These are phyloP conservation scores for Phyto melanocephala DNA, from an alignment of 2,888 invertebrate species.

Conservation along the genomic window DNA sequence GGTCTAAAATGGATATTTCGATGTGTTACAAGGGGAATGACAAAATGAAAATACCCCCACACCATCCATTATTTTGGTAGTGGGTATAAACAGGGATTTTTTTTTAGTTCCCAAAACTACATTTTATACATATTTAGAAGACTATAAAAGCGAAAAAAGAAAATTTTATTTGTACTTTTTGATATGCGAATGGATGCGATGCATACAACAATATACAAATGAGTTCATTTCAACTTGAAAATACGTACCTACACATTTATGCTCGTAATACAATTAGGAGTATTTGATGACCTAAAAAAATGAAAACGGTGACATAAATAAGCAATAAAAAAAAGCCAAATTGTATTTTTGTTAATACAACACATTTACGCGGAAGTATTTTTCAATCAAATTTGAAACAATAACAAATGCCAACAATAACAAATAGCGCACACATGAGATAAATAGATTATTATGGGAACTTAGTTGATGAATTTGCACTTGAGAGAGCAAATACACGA, in stretches of 20 bases:
- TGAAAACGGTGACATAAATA: conserved; percentile 50
- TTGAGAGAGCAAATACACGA: conserved; percentile 26
- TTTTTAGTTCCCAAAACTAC: conserved; percentile 2
- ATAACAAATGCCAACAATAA: background rate
- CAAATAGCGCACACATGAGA: conserved; percentile 21
- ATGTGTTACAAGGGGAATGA: too few species aligned
- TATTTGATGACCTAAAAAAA: conserved; percentile 52
- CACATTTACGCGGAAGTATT: conserved; percentile 61
- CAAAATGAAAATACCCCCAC: too few species aligned
- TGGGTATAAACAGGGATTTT: too few species aligned
- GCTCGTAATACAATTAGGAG: conserved; percentile 48
- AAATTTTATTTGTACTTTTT: background rate
- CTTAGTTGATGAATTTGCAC: conserved; percentile 61
- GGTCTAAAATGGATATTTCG: too few species aligned
- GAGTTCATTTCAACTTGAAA: conserved; percentile 21
- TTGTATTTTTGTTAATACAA: conserved; percentile 25
- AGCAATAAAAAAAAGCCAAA: background rate
- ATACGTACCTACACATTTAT: conserved; percentile 21
- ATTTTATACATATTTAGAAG: too few species aligned
- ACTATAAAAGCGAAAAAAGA: background rate
- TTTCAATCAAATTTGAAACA: conserved; percentile 49
- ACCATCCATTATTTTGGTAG: conserved; percentile 42
- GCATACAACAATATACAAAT: conserved; percentile 36
- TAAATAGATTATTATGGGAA: conserved; percentile 40
- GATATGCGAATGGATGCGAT: background rate